Base-by-base conservation (phyloP, 2,113 vertebrate genomes). In the Polypterus bichir region DNA sequence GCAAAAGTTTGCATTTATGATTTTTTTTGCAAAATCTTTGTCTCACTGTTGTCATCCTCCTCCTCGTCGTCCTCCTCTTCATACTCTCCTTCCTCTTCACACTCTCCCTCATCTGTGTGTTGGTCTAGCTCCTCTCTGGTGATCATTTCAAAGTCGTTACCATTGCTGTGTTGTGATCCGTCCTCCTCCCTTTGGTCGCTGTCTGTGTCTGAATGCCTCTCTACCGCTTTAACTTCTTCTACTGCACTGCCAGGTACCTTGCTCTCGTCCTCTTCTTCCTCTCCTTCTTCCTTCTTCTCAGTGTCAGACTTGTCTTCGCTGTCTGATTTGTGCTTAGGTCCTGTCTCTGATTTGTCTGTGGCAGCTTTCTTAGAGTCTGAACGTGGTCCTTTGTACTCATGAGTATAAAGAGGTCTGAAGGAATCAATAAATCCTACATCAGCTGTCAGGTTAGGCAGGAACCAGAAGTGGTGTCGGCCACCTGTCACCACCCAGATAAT, bases 111-210 rank as follows among this genome's bases (percentile, higher is more conserved):
- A 57, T 94, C 94, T 6, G 95, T 97, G 72, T 97, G 92, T 82
- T 97, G 94, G 73, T 99, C 96, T 75, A 98, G 85, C 88, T 98
- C 95, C 71, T 98, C 96, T 70, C 93, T 92, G 76, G 94, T 98
- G 80, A 99, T 99, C 93, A 99, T 96, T 86, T 99, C 96, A 83
- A 99, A 99, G 86, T 99, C 96, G 81, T 99, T 99, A 64, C 94
- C 95, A 72, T 92, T 99, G 89, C 96, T 99, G 85, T 99, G 95
- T 65, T 99, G 94, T 59, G 94, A 98, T 3, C 91, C 87, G 62
- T 98, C 96, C 2, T 98, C 96, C 69, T 97, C 96, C 5, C 90
- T 81, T 55, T 91, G 88, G 79, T 99, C 94, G 73, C 93, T 96
- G 87, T 99, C 96, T 56, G 93, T 95, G 81, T 99, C 96, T 1